phyloP scores from a whole-genome alignment of 1,140 invertebrate species.

The Armadillidium nasatum region DNA sequence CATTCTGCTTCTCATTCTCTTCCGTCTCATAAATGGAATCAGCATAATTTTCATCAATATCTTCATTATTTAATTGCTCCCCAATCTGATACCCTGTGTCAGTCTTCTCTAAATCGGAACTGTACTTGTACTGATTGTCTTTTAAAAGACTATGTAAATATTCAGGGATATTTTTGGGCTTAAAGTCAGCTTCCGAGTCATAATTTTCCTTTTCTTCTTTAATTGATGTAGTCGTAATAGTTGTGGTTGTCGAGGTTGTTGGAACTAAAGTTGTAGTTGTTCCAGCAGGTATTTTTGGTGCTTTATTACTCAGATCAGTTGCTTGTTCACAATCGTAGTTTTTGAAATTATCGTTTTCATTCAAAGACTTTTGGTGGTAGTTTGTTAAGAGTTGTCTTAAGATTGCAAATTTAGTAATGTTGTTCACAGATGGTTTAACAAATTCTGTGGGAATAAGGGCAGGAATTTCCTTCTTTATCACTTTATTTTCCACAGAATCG shows the following conservation, averaged over 20 bases:
- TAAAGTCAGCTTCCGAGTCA: neutral
- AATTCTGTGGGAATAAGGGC: neutral
- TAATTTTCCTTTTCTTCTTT: neutral
- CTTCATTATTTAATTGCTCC: no score
- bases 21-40: no score
- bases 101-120: no score
- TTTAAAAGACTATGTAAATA: neutral
- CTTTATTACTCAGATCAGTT: no score
- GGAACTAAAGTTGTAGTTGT: neutral
- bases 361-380: neutral
- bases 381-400: neutral
- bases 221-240: neutral
- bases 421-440: neutral
- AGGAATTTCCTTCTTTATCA: neutral
- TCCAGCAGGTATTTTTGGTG: neutral
- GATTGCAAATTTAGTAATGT: neutral
- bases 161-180: neutral
- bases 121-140: no score
- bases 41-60: no score
- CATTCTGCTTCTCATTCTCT: no score
- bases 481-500: neutral
- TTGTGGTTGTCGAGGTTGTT: neutral
- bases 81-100: no score
- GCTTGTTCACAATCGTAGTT: neutral
- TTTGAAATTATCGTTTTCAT: neutral